phyloP scores from a whole-genome alignment of 2,888 invertebrate species.

The Charanyca ferruginea region DNA sequence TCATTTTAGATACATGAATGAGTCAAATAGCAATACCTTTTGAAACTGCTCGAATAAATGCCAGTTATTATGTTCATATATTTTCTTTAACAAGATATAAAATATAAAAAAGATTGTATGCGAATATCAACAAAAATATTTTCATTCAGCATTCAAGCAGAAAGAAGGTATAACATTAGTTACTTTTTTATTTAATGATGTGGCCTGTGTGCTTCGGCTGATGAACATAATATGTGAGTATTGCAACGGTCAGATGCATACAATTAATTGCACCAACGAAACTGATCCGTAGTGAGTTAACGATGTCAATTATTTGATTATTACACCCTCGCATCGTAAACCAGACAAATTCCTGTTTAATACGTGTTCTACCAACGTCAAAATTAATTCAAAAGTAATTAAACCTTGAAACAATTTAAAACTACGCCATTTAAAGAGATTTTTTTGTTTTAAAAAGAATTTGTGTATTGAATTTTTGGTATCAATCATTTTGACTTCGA shows the following conservation, averaged over 20 bases:
- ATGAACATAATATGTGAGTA: background rate
- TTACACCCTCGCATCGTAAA: background rate
- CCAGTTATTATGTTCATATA: background rate
- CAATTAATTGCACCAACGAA: constrained; percentile 6
- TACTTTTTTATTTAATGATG: constrained; percentile 32
- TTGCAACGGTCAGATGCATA: background rate
- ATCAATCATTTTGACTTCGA: constrained; percentile 9
- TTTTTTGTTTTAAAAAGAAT: background rate
- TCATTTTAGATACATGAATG: background rate
- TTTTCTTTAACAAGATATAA: background rate
- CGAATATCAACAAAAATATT: background rate
- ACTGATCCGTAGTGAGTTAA: background rate
- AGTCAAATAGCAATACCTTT: background rate
- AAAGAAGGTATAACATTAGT: constrained; percentile 15
- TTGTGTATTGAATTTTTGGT: background rate
- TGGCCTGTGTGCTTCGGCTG: background rate
- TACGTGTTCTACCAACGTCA: background rate
- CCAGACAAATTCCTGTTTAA: too few relatives aligned
- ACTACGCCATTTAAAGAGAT: too few relatives aligned
- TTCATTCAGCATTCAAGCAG: constrained; percentile 10
- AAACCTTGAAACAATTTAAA: background rate
- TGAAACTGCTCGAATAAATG: background rate
- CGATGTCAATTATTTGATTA: background rate
- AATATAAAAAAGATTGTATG: background rate
- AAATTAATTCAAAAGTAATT: background rate